Evolutionary conservation across 2,888 invertebrate genomes (phyloP).

Genomic region (Trisateles emortualis): DNA sequence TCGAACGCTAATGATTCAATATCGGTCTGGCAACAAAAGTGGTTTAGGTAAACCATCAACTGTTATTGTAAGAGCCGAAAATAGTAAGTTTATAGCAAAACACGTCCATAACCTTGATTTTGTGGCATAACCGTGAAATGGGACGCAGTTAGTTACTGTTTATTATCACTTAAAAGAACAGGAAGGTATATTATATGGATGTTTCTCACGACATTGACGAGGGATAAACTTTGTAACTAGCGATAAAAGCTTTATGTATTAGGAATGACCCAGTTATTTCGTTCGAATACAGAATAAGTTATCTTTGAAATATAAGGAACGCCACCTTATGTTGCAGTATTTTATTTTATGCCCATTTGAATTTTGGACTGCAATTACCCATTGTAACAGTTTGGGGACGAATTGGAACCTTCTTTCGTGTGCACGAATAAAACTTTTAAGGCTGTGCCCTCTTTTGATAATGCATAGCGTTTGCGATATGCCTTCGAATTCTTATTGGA

Average conservation of each 20-base stretch:
- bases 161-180: constrained; percentile 16
- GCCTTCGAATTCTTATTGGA: no score
- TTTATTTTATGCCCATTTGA: no score
- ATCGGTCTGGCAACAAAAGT: constrained; percentile 14
- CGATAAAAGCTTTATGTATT: not conserved
- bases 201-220: not conserved
- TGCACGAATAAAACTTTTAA: no score
- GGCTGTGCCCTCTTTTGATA: no score
- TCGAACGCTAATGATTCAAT: not conserved
- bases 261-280: not conserved
- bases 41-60: constrained; percentile 14
- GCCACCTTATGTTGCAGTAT: no score
- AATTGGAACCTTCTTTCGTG: no score
- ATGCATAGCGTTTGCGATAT: no score
- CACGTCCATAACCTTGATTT: constrained; percentile 31
- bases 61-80: constrained; percentile 40
- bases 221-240: not conserved
- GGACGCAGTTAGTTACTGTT: constrained; percentile 9
- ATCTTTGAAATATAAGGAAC: no score
- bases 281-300: not conserved
- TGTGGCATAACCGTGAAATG: constrained; percentile 11
- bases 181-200: not conserved
- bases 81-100: constrained; percentile 36
- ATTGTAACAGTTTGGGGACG: no score
- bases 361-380: no score